Evolutionary conservation across 2,888 invertebrate species (phyloP).

Genomic region (Campoplex capitator): DNA sequence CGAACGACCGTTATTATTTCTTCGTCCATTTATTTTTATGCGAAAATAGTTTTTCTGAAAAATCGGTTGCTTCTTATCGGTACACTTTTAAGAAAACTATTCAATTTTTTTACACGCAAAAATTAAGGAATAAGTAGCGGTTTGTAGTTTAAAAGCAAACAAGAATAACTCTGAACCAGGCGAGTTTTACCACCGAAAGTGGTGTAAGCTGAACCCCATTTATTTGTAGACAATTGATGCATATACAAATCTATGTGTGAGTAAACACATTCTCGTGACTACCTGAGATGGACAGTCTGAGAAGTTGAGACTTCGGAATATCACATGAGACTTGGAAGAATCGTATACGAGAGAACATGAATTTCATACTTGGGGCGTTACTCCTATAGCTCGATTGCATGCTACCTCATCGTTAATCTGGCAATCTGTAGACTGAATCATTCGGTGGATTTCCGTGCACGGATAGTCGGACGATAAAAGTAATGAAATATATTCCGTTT

Average conservation of each 20-base stretch:
- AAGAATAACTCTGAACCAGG: not conserved
- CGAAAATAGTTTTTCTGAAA: not conserved
- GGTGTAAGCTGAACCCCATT: conserved; percentile 11
- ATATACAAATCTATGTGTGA: not conserved
- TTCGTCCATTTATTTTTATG: not conserved
- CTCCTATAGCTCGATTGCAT: conserved; percentile 34
- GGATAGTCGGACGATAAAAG: conserved; percentile 41
- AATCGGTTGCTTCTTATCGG: not conserved
- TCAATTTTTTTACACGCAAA: not conserved
- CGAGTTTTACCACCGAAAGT: conserved; percentile 8
- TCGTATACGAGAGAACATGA: conserved; percentile 24
- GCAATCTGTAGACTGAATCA: conserved; percentile 43
- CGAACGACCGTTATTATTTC: not conserved
- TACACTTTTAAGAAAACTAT: not conserved
- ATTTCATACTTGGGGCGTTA: conserved; percentile 9
- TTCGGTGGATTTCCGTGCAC: conserved; percentile 47
- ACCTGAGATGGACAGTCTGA: conserved; percentile 14
- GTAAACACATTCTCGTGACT: conserved; percentile 31
- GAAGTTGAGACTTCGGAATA: conserved; percentile 6
- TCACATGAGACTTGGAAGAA: conserved; percentile 3
- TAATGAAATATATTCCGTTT: conserved; percentile 34
- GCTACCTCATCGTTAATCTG: conserved; percentile 47
- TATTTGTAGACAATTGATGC: not conserved
- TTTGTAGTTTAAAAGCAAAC: not conserved
- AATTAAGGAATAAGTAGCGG: not conserved